Base-by-base conservation (phyloP, 2,888 invertebrate species). In the Papilio gigon region DNA sequence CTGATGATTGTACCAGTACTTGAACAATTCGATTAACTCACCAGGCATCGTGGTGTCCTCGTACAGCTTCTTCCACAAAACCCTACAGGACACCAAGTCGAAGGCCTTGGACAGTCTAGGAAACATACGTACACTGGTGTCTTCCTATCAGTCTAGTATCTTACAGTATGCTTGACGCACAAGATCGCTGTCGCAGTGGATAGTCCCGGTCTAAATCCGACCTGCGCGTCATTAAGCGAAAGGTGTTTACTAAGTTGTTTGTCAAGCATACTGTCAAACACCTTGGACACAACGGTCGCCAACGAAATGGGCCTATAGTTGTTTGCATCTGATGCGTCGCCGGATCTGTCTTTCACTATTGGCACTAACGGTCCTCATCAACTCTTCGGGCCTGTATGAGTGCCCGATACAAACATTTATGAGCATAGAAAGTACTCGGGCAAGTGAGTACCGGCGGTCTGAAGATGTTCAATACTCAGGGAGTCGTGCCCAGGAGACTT, bases 71-170 rank as follows among this genome's bases (percentile, higher is more conserved):
- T 27, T 27, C 53, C 25, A 53, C 25, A 53, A 20, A 25, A 25
- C 27, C 27, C 27, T 20, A 27, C 8, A 56, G 11, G 50, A 50
- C 14, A 25, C 37, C 17, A 59, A n/a, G 17, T 59, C 59, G 33
- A 59, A 59, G 11, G 59, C 37, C 35, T 35, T 35, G 2, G 59
- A 59, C 27, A 37, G 37, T 37, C 59, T 6, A 37, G 37, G 22
- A 59, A 59, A 59, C 37, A 59, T 17, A 12, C 59, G 17, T 35
- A 35, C 9, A 33, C 59, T 20, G 59, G 37, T n/a, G 60, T 60
- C 35, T 60, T 60, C 22, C 58, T 59, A 30, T 22, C 33, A 33
- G 58, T 59, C 12, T 59, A 30, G 12, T 59, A 60, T 33, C 27
- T 33, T 17, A 60, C 37, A 20, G 37, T 60, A 17, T 37, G 60